A percentile compares a stretch with the other conserved stretches of the same genome.
Conservation (phyloP, 2,797 vertebrate genomes). For the Microctenopoma steveboyesi region DNA sequence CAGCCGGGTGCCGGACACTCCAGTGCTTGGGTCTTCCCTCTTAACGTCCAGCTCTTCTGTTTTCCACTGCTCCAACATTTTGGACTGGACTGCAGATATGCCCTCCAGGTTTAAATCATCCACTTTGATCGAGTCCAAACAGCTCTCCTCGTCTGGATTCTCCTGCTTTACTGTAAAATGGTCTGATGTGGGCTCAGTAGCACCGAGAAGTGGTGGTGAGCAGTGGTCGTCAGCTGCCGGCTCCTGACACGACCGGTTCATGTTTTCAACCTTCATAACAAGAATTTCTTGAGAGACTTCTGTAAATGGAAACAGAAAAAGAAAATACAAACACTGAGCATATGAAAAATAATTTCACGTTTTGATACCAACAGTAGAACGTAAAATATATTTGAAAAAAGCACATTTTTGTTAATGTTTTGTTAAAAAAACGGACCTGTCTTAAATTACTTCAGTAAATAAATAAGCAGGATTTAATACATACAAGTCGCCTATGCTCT, state of each 20-base stretch:
- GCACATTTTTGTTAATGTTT: too few species aligned
- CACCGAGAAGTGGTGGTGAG: not conserved
- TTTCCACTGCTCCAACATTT: constrained; percentile 76
- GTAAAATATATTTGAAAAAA: not conserved
- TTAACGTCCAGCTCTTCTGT: constrained; percentile 55
- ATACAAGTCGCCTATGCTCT: too few species aligned
- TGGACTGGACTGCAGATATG: constrained; percentile 67
- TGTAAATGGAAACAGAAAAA: constrained; percentile 30
- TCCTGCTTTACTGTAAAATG: constrained; percentile 73
- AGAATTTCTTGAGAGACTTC: constrained; percentile 33
- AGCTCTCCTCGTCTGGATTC: constrained; percentile 45
- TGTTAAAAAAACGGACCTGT: too few species aligned
- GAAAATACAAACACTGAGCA: not conserved
- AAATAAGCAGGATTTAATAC: too few species aligned
- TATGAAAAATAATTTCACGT: not conserved
- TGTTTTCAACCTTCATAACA: constrained; percentile 42
- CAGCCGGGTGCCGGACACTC: constrained; percentile 37
- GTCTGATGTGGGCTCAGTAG: not conserved
- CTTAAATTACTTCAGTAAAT: too few species aligned
- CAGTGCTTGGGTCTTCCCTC: constrained; percentile 30
- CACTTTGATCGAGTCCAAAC: constrained; percentile 50
- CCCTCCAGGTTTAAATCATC: constrained; percentile 64
- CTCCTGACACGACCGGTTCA: constrained; percentile 6
- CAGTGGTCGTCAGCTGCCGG: not conserved
- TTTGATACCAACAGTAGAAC: not conserved